These are phyloP conservation scores for Psophia crepitans DNA, from an alignment of 2,113 vertebrate genomes.

Conservation along the genomic window DNA sequence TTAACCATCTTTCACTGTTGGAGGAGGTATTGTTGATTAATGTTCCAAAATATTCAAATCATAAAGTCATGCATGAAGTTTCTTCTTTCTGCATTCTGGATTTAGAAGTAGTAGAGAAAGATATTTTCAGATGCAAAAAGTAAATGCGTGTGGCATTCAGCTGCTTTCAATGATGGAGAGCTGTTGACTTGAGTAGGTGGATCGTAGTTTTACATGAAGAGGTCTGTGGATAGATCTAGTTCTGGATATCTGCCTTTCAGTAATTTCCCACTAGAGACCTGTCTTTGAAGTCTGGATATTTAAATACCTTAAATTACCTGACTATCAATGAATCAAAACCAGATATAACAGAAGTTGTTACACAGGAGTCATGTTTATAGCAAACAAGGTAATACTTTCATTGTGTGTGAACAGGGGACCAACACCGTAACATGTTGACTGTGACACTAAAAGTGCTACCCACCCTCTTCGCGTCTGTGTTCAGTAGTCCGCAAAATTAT, in stretches of 20 bases:
- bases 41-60: not conserved
- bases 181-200: not conserved
- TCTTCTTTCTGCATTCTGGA: not conserved
- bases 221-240: not conserved
- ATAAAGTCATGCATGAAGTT: not conserved
- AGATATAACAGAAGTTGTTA: not conserved
- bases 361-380: not conserved
- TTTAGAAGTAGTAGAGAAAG: not conserved
- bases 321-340: not conserved
- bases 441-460: not conserved
- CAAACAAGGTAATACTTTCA: not conserved
- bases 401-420: not conserved
- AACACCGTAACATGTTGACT: not conserved
- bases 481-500: constrained; percentile 7
- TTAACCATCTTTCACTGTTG: not conserved
- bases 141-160: not conserved
- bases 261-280: not conserved
- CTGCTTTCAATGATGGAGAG: not conserved
- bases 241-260: not conserved
- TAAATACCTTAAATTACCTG: not conserved
- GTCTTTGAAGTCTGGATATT: not conserved
- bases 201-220: not conserved
- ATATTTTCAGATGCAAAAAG: not conserved
- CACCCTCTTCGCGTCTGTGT: not conserved
- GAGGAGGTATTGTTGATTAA: not conserved